Base-by-base conservation (phyloP, 2,888 invertebrate genomes). In the Arrhopalites spinosus region DNA sequence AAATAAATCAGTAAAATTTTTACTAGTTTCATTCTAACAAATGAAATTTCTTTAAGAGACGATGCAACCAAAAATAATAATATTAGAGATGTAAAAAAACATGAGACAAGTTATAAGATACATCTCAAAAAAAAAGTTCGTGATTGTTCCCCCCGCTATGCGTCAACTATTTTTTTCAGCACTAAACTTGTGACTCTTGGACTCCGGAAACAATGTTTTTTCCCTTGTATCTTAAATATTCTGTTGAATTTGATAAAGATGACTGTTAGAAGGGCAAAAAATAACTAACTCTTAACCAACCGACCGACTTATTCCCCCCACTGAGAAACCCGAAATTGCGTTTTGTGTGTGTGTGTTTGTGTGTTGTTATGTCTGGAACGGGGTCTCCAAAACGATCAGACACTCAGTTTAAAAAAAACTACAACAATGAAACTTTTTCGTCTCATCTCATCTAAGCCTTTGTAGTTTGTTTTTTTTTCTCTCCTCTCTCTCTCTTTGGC, bases 241-340 rank as follows among this genome's bases (percentile, higher is more conserved):
- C 64, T 43, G 56, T 63, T 73, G 50, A 69, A 74, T 77, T 74
- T 71, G 67, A 74, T 74, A 71, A 77, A 77, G 74, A 59, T 77
- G 71, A 74, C 77, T 70, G 64, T 77, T 67, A 61, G 59, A 61
- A 43, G 27, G 56, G 17, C 56, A 66, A 29, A 63, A 17, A 29
- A 17, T 50, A 50, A n/a, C n/a, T 15, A 59, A 36, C 36, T 36
- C 36, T 36, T 3, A 59, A 23, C 25, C 25, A 13, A 25, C 59
- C 27, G 59, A 59, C 59, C 59, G 13, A 25, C 36, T 43, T n/a
- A 20, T 71, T 23, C 61, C 59, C 43, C 71, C 59, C 43, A 59
- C 71, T 59, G 71, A 25, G 71, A 59, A 59, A 23, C 71, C 71
- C 71, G 71, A 71, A 71, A 71, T 59, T 59, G 59, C 59, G 29